Percentiles rank a stretch among this genome's conserved stretches.
Evolutionary conservation across 2,888 invertebrate species (phyloP).

Genomic region (Prosapia bicincta): DNA sequence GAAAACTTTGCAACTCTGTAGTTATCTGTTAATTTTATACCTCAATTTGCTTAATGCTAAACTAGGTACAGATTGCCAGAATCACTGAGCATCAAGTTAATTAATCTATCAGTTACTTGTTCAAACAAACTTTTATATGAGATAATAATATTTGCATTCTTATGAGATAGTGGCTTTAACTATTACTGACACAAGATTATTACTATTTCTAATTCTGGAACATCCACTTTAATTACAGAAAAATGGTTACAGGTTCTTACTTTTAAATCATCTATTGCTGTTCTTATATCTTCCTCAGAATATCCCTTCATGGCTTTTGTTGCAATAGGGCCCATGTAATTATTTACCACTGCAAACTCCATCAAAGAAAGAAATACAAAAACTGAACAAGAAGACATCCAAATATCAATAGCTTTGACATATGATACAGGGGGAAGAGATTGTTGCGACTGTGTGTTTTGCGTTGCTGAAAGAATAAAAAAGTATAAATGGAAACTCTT

Average conservation of each 20-base stretch:
- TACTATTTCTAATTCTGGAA: too few relatives aligned
- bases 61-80: too few relatives aligned
- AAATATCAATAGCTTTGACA: slow-evolving; percentile 88
- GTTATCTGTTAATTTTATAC: too few relatives aligned
- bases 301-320: slow-evolving; percentile 89
- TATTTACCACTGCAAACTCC: slow-evolving; percentile 88
- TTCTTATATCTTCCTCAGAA: slow-evolving; percentile 76
- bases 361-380: slow-evolving; percentile 88
- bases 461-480: slow-evolving; percentile 62
- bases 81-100: too few relatives aligned
- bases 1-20: too few relatives aligned
- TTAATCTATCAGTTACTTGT: too few relatives aligned
- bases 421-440: slow-evolving; percentile 87
- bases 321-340: slow-evolving; percentile 82
- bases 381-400: slow-evolving; percentile 90
- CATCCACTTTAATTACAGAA: too few relatives aligned
- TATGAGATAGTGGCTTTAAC: too few relatives aligned
- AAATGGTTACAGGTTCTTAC: slow-evolving; percentile 46
- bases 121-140: too few relatives aligned
- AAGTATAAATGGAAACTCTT: not conserved
- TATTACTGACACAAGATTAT: too few relatives aligned
- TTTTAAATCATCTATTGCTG: slow-evolving; percentile 71
- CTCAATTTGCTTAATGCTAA: too few relatives aligned
- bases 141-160: too few relatives aligned
- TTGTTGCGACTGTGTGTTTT: slow-evolving; percentile 89